Percentiles rank a stretch among this genome's conserved stretches.
These are phyloP conservation scores for Euzophera pinguis DNA, from an alignment of 2,888 invertebrate species.

Conservation along the genomic window DNA sequence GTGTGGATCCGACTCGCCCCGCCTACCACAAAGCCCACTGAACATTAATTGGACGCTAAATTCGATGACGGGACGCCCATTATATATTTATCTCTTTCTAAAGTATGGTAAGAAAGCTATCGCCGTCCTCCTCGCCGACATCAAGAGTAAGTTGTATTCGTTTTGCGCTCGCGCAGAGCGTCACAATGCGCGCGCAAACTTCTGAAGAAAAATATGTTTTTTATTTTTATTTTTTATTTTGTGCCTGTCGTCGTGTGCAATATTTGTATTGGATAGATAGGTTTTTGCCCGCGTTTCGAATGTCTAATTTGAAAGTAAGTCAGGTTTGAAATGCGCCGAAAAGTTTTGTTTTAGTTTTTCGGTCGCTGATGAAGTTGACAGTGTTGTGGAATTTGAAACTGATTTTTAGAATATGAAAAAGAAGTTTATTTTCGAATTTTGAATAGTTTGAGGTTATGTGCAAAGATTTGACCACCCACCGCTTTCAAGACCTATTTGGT, in stretches of 20 bases:
- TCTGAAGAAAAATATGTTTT: conserved; percentile 72
- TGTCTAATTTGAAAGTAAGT: conserved; percentile 67
- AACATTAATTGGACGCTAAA: conserved; percentile 75
- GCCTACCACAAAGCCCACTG: conserved; percentile 74
- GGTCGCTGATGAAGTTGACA: conserved; percentile 43
- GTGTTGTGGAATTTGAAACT: conserved; percentile 38
- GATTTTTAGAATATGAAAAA: conserved; percentile 19
- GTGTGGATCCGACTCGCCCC: conserved; percentile 62
- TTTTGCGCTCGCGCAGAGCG: conserved; percentile 66
- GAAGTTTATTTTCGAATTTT: conserved; percentile 18
- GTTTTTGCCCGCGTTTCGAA: conserved; percentile 55
- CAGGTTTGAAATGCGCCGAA: conserved; percentile 43
- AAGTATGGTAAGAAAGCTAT: conserved; percentile 15
- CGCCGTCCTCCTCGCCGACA: conserved; percentile 35
- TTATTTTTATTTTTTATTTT: conserved; percentile 51
- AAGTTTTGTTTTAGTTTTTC: conserved; percentile 28
- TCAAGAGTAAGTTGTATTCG: conserved; percentile 48
- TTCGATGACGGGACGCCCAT: conserved; percentile 67
- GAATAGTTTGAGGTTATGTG: conserved; percentile 7
- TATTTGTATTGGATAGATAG: conserved; percentile 67
- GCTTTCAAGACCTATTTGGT: neutral
- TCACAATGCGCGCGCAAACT: conserved; percentile 62
- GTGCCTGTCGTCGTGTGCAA: conserved; percentile 66
- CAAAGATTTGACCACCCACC: neutral
- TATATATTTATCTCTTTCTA: conserved; percentile 38